phyloP scores from a whole-genome alignment of 2,888 invertebrate species.

The Lithophane leautieri region DNA sequence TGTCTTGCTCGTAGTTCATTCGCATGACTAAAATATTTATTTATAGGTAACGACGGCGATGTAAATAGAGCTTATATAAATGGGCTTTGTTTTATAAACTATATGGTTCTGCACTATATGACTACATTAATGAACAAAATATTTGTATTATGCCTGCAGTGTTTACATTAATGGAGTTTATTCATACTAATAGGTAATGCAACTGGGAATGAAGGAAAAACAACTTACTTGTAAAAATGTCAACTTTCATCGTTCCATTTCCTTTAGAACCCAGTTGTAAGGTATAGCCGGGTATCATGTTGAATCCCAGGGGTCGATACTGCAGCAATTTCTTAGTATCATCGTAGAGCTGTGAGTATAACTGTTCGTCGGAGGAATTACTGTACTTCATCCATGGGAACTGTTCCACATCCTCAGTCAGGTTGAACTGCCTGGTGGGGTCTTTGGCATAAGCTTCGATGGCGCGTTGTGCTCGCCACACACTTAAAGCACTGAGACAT shows the following conservation, averaged over 20 bases:
- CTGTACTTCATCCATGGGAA: slow-evolving; percentile 86
- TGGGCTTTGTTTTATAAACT: background rate
- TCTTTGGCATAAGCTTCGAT: slow-evolving; percentile 64
- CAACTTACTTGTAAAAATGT: slow-evolving; percentile 86
- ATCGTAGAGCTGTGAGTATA: slow-evolving; percentile 87
- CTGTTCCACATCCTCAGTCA: slow-evolving; percentile 76
- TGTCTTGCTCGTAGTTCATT: background rate
- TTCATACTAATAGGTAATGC: background rate
- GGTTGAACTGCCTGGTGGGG: slow-evolving; percentile 64
- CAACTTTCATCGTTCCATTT: slow-evolving; percentile 87
- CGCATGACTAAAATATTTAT: background rate
- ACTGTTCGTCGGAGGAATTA: slow-evolving; percentile 84
- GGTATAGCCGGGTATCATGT: slow-evolving; percentile 87
- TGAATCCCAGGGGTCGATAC: slow-evolving; percentile 86
- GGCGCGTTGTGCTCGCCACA: slow-evolving; percentile 87
- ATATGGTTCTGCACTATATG: too few relatives aligned
- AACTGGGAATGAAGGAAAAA: background rate
- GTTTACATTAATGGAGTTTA: slow-evolving; percentile 4
- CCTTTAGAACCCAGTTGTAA: slow-evolving; percentile 88
- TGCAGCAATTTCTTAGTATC: slow-evolving; percentile 88
- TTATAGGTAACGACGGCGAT: background rate
- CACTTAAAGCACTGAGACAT: slow-evolving; percentile 90
- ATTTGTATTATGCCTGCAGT: background rate
- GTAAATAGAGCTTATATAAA: background rate
- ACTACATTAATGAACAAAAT: background rate